Conservation (phyloP, 1,140 invertebrate genomes). For the Hyposmocoma kahamanoa region DNA sequence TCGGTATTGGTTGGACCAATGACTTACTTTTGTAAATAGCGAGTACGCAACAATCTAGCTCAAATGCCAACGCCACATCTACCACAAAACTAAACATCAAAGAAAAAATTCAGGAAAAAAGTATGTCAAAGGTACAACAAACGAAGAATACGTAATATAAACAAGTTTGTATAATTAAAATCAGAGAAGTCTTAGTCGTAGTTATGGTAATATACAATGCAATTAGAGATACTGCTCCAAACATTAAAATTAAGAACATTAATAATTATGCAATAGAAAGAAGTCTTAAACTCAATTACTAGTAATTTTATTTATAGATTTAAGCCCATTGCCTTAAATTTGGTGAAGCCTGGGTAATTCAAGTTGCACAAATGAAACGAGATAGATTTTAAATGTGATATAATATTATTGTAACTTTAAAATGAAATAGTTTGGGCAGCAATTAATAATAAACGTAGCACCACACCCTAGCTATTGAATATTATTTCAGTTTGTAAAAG, state of each 20-base stretch:
- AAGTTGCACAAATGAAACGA: constrained; percentile 31
- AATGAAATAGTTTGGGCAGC: constrained; percentile 51
- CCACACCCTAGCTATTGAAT: constrained; percentile 26
- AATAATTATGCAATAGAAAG: constrained; percentile 51
- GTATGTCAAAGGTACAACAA: constrained; percentile 36
- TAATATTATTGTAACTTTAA: constrained; percentile 20
- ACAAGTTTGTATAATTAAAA: constrained; percentile 28
- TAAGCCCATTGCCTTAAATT: constrained; percentile 62
- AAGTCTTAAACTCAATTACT: constrained; percentile 48
- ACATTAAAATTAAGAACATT: constrained; percentile 63
- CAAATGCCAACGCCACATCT: background rate
- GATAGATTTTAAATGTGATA: constrained; percentile 23
- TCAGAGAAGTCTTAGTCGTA: constrained; percentile 45
- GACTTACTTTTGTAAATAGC: constrained; percentile 28
- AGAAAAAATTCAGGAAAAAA: constrained; percentile 21
- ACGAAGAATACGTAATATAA: constrained; percentile 19
- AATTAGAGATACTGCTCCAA: constrained; percentile 71
- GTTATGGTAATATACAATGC: constrained; percentile 70
- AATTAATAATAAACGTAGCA: constrained; percentile 30
- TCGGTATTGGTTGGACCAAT: constrained; percentile 18
- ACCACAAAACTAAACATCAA: background rate
- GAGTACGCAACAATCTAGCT: background rate
- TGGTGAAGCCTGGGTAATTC: constrained; percentile 41
- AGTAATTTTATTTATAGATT: constrained; percentile 32
- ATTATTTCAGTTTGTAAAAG: background rate